These are phyloP conservation scores for Urocynchramus pylzowi DNA, from an alignment of 2,113 vertebrate genomes.

Conservation along the genomic window DNA sequence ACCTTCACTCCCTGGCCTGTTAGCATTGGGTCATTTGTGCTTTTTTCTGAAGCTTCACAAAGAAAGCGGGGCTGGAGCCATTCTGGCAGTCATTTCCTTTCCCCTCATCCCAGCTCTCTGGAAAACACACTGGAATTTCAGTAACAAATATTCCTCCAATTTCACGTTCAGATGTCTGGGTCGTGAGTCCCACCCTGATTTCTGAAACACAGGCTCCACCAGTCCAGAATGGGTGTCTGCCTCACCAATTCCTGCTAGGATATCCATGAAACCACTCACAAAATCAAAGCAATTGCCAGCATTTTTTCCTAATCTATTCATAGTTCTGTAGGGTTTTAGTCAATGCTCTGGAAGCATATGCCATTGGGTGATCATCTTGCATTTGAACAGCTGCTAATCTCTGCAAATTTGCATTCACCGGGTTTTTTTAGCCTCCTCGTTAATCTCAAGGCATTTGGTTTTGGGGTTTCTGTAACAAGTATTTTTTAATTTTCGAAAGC, in stretches of 20 bases:
- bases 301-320: constrained; percentile 65
- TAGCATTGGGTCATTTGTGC: background rate
- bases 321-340: constrained; percentile 16
- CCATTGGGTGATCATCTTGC: constrained; percentile 52
- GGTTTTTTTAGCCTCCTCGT: background rate
- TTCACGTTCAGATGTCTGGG: constrained; percentile 32
- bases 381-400: constrained; percentile 49
- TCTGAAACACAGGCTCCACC: background rate
- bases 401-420: background rate
- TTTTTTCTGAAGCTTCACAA: background rate
- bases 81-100: constrained; percentile 13
- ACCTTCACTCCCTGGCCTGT: background rate
- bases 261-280: constrained; percentile 36
- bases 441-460: constrained; percentile 33
- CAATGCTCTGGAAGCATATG: constrained; percentile 10
- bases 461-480: constrained; percentile 18
- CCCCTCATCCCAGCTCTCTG: background rate
- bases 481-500: constrained; percentile 25
- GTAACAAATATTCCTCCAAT: constrained; percentile 29
- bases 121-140: constrained; percentile 46
- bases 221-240: background rate
- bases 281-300: constrained; percentile 23
- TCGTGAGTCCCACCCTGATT: background rate
- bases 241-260: background rate
- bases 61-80: background rate